These are phyloP conservation scores for Scaptomyza polygonia DNA, from an alignment of 2,888 invertebrate species.

Conservation along the genomic window DNA sequence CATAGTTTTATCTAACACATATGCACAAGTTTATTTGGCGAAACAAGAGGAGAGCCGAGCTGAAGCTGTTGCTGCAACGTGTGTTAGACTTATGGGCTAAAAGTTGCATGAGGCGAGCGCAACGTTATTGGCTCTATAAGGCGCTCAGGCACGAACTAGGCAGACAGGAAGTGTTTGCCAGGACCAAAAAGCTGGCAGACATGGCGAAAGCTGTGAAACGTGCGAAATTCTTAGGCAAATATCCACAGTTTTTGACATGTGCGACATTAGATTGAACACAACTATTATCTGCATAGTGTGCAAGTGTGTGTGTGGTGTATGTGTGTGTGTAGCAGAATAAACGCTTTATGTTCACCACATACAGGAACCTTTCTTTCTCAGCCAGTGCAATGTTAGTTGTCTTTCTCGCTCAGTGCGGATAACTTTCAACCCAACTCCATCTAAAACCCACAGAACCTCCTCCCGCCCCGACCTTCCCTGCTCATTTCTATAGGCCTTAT, in stretches of 20 bases:
- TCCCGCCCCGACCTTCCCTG: not conserved
- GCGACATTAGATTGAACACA: constrained; percentile 73
- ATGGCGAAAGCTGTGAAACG: constrained; percentile 46
- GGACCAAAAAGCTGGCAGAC: too few relatives aligned
- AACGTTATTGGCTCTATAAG: constrained; percentile 70
- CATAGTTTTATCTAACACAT: constrained; percentile 34
- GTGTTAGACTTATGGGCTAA: constrained; percentile 44
- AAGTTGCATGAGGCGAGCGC: constrained; percentile 31
- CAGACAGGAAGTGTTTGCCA: not conserved
- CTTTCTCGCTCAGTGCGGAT: constrained; percentile 38
- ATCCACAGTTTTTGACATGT: constrained; percentile 69
- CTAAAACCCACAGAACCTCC: not conserved
- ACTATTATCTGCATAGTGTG: constrained; percentile 40
- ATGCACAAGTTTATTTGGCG: constrained; percentile 56
- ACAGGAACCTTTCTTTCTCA: constrained; percentile 12
- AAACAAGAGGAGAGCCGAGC: constrained; percentile 11
- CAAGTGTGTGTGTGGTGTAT: constrained; percentile 6
- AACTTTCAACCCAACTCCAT: constrained; percentile 1
- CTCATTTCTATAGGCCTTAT: constrained; percentile 3
- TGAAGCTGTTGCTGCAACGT: constrained; percentile 28
- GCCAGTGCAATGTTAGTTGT: constrained; percentile 26
- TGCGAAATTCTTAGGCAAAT: constrained; percentile 70
- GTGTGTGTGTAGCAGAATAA: constrained; percentile 40
- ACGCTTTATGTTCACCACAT: constrained; percentile 57
- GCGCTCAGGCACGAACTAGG: constrained; percentile 60